Evolutionary conservation across 2,797 vertebrate species (phyloP).

Genomic region (Onychomys leucogaster): DNA sequence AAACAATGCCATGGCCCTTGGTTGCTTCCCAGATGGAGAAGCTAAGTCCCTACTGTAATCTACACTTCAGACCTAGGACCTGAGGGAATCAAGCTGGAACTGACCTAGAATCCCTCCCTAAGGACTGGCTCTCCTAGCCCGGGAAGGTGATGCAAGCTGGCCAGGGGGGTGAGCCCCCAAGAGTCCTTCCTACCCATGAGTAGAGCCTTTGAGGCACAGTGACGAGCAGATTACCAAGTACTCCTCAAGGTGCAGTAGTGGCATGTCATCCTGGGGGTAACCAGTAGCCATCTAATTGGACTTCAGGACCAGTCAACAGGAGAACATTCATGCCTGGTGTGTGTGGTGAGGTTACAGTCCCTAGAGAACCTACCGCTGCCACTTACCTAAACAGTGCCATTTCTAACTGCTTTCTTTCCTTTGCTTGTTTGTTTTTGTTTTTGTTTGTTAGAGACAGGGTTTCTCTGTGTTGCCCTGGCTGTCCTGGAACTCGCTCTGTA

Average conservation of each 20-base stretch:
- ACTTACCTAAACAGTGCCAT: not conserved
- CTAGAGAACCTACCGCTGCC: not conserved
- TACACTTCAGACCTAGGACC: not conserved
- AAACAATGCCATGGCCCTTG: not conserved
- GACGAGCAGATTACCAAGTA: not conserved
- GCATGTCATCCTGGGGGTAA: not conserved
- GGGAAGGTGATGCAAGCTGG: not conserved
- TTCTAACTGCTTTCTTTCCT: not conserved
- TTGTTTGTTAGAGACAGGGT: not conserved
- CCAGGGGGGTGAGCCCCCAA: not conserved
- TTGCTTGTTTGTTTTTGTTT: not conserved
- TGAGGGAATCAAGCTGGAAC: not conserved
- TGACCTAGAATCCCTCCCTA: not conserved
- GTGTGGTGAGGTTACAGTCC: not conserved
- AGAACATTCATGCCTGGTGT: not conserved
- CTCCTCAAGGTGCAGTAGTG: not conserved
- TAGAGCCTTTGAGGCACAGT: not conserved
- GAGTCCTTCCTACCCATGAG: too few species aligned
- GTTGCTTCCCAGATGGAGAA: not conserved
- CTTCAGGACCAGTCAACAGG: not conserved
- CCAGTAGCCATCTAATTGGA: not conserved
- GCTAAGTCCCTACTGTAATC: not conserved
- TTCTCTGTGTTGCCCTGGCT: not conserved
- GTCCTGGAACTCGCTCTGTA: not conserved
- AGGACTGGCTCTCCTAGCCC: not conserved